A percentile compares a stretch with the other conserved stretches of the same genome.
phyloP scores from a whole-genome alignment of 2,113 vertebrate species.

The Bagarius yarrelli region DNA sequence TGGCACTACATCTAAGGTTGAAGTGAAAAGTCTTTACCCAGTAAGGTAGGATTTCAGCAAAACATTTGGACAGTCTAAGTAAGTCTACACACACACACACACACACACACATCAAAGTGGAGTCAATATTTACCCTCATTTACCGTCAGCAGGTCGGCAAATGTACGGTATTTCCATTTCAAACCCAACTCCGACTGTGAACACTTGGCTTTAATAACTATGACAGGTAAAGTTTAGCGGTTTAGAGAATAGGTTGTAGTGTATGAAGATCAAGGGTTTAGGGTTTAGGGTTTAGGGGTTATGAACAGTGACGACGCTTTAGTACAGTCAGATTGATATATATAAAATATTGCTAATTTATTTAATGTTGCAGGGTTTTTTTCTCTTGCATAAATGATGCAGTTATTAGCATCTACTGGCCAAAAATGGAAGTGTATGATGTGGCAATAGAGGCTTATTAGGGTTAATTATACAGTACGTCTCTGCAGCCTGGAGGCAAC shows the following conservation, averaged over 20 bases:
- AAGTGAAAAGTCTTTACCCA: conserved; percentile 34
- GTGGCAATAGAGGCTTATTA: neutral
- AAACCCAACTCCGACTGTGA: conserved; percentile 13
- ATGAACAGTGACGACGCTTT: neutral
- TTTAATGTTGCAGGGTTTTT: too few relatives aligned
- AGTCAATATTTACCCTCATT: conserved; percentile 52
- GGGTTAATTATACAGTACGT: neutral
- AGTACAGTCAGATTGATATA: neutral
- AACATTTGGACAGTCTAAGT: conserved; percentile 29
- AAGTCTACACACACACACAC: conserved; percentile 35
- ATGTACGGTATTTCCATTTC: conserved; percentile 36
- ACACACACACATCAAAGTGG: conserved; percentile 47
- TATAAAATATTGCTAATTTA: neutral
- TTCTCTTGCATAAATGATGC: neutral
- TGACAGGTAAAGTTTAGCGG: neutral
- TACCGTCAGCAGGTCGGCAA: conserved; percentile 33
- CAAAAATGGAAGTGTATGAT: neutral
- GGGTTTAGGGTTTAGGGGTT: neutral
- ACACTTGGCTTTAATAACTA: neutral
- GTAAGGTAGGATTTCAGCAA: conserved; percentile 35
- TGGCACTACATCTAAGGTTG: conserved; percentile 37
- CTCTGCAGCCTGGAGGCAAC: neutral
- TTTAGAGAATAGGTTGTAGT: too few relatives aligned
- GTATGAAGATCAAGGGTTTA: too few relatives aligned
- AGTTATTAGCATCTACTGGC: neutral